These are phyloP conservation scores for Phocoena sinus DNA, from an alignment of 2,113 vertebrate genomes.

Conservation along the genomic window DNA sequence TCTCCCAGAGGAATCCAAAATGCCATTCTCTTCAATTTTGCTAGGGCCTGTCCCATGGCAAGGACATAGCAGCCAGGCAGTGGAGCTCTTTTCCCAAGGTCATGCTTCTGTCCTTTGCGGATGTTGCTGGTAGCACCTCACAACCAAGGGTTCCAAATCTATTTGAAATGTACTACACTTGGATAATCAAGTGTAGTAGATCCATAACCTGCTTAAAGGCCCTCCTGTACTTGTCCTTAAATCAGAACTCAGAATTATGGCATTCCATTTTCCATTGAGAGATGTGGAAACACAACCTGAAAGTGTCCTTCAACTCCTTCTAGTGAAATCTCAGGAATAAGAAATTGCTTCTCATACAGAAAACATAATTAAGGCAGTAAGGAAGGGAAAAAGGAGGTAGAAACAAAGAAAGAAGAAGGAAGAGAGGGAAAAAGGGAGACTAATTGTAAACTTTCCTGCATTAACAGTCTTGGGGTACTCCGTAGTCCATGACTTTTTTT, in stretches of 20 bases:
- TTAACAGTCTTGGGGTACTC: not conserved
- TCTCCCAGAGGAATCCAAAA: not conserved
- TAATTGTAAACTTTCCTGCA: not conserved
- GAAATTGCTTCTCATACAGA: not conserved
- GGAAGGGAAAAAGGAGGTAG: not conserved
- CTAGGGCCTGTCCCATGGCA: not conserved
- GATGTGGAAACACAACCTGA: not conserved
- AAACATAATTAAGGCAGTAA: not conserved
- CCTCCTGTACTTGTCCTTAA: not conserved
- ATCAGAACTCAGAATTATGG: not conserved
- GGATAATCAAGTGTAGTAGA: not conserved
- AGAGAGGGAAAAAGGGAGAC: not conserved
- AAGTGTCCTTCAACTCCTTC: not conserved
- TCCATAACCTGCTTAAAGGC: not conserved
- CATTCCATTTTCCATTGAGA: not conserved
- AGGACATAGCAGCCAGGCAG: not conserved
- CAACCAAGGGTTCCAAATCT: not conserved
- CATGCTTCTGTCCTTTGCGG: not conserved
- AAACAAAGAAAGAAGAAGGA: not conserved
- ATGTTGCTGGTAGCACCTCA: not conserved
- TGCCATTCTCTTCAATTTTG: not conserved
- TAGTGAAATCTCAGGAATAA: not conserved
- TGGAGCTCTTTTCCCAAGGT: not conserved
- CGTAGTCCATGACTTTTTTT: not conserved
- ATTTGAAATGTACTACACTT: not conserved